Percentiles rank a stretch among this genome's conserved stretches.
These are phyloP conservation scores for Gadopsis marmoratus DNA, from an alignment of 2,797 vertebrate genomes.

Conservation along the genomic window DNA sequence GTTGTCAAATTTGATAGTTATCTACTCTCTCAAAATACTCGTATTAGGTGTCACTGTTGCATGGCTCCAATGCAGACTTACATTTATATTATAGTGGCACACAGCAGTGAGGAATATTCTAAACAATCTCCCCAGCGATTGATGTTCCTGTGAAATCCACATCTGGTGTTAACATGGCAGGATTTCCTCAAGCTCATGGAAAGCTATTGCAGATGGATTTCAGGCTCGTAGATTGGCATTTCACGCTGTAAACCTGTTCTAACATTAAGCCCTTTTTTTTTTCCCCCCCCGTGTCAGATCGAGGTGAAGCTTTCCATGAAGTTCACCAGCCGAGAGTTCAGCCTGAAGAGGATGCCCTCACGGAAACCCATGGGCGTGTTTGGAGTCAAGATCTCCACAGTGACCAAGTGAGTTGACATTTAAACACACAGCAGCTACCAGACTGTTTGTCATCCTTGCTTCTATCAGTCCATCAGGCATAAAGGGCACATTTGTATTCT, in stretches of 20 bases:
- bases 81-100: not conserved
- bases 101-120: not conserved
- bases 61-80: not conserved
- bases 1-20: not conserved
- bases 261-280: slow-evolving; percentile 16
- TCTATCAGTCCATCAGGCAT: not conserved
- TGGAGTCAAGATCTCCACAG: slow-evolving; percentile 94
- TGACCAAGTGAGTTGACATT: slow-evolving; percentile 92
- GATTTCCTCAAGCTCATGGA: slow-evolving; percentile 41
- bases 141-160: slow-evolving; percentile 13
- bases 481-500: not conserved
- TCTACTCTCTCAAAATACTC: not conserved
- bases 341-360: slow-evolving; percentile 95
- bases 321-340: slow-evolving; percentile 97
- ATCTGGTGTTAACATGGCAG: slow-evolving; percentile 33
- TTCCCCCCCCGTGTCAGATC: slow-evolving; percentile 81
- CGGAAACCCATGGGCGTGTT: slow-evolving; percentile 96
- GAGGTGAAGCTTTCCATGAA: slow-evolving; percentile 97
- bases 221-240: slow-evolving; percentile 5
- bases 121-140: slow-evolving; percentile 5
- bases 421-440: not conserved
- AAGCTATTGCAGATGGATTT: slow-evolving; percentile 21
- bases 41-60: not conserved
- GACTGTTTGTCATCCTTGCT: not conserved
- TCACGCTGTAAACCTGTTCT: slow-evolving; percentile 26